Base-by-base conservation (phyloP, 1,140 invertebrate species). In the Phortica variegata region DNA sequence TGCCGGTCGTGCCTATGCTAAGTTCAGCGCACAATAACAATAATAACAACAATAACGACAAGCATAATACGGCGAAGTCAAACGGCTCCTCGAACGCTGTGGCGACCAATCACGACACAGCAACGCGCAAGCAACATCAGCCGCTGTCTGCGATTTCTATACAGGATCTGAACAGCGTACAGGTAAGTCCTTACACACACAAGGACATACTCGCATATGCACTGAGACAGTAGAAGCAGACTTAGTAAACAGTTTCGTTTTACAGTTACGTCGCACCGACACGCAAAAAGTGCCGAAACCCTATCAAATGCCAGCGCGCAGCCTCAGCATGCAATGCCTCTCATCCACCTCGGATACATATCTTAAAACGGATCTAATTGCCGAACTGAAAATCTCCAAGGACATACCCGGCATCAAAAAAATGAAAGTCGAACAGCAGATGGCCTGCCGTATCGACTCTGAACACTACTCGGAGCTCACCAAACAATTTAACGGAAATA, bases 341-440 rank as follows among this genome's bases (percentile, higher is more conserved):
- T 79, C 78, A 13, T 76, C 76, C 76, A 86, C 83, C 47, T 83
- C 80, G 7, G 85, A 87, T 41, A 80, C 86, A n/a, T 89, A 87
- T 75, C 81, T 84, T 57, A 93, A 93, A 73, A 89, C 87, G 12
- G 90, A 94, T 71, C 76, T 95, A 16, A 95, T 94, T 39, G 91
- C 90, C 15, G 92, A 94, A 70, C 70, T 95, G 29, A 94, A 95
- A 77, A 84, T 90, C 77, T 91, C 90, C 1, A 92, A 89, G 75
- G 90, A 93, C 61, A 91, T 95, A 40, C 85, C 88, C 0, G 91
- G 91, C 2, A 91, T 94, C 29, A 91, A 88, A 73, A 93, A 94
- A 73, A 77, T 93, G 77, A 94, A 93, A 77, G 88, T 92, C 23
- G 90, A 93, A 75, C 83, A 87, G 56, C 87, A 90, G 65, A 83